Evolutionary conservation across 1,140 invertebrate genomes (phyloP), one percentile per base, ranked within the genome.

Genomic region (Drosophila mojavensis): DNA sequence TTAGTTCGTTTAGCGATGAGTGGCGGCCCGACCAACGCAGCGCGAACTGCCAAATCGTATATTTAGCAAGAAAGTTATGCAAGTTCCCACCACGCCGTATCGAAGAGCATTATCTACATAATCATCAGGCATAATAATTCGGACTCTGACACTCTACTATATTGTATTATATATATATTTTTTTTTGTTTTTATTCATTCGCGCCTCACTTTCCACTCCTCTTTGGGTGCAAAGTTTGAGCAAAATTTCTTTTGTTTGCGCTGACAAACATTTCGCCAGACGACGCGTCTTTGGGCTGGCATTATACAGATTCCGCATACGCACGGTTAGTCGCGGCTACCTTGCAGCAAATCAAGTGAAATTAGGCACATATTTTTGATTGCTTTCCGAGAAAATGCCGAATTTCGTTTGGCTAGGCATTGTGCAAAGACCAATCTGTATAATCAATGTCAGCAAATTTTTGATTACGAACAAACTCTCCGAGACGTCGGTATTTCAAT

Each of bases 61-160:
- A 65, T 60, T 78, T 78, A 54, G 63, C 50, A 20, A 43, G 39
- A 85, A 86, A 86, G 82, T 85, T 85, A 59, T 63, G 69, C 70
- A 81, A 85, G 78, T 71, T 51, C 36, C 10, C 30, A 13, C 6
- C 28, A 33, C 20, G 45, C 51, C 63, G 62, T 78, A 86, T 81
- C 70, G 78, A 82, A 65, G 61, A 62, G 56, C 60, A 64, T 75
- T 82, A 86, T 88, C 82, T 72, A 74, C 74, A 81, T 70, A 85
- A 81, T 72, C 78, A 75, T 50, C 62, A 67, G 58, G 28, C 54
- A 64, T 50, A 68, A 75, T 70, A 50, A 71, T 68, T 75, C 76
- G 83, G 83, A 88, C 83, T 83, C 83, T 78, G 83, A 79, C 83
- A 86, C 78, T 86, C 76, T 71, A 74, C 72, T 71, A 74, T 88